Conservation (phyloP, 2,113 vertebrate genomes). For the Oxygymnocypris stewartii region DNA sequence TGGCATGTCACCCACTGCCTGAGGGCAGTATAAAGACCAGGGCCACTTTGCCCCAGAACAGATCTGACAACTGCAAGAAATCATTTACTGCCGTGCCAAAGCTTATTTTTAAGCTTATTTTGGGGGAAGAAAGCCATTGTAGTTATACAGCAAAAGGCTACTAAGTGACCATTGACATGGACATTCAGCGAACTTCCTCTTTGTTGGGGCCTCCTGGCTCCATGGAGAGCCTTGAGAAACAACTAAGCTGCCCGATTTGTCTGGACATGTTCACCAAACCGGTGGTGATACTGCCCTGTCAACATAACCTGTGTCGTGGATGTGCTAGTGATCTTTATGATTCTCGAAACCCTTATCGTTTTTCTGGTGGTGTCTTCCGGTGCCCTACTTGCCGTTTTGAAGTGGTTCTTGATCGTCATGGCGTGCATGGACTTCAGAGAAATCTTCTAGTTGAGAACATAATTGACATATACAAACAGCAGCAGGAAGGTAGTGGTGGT, state of each 20-base stretch:
- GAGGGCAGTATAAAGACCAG: conserved; percentile 72
- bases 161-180: conserved; percentile 61
- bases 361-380: conserved; percentile 87
- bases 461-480: conserved; percentile 96
- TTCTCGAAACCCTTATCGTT: conserved; percentile 79
- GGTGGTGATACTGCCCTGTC: conserved; percentile 96
- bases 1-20: conserved; percentile 68
- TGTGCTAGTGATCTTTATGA: conserved; percentile 94
- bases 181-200: conserved; percentile 75
- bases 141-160: conserved; percentile 24
- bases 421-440: conserved; percentile 92
- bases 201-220: conserved; percentile 72
- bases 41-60: conserved; percentile 57
- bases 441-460: conserved; percentile 97
- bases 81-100: background rate
- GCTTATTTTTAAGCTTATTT: background rate
- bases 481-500: conserved; percentile 67
- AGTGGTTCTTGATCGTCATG: conserved; percentile 94
- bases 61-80: conserved; percentile 59
- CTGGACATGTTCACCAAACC: conserved; percentile 98
- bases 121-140: background rate
- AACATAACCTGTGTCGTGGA: conserved; percentile 95
- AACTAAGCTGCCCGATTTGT: conserved; percentile 96
- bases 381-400: conserved; percentile 96
- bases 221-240: conserved; percentile 96